A percentile compares a stretch with the other conserved stretches of the same genome.
Conservation (phyloP, 1,140 invertebrate genomes). For the Aphidius gifuensis region DNA sequence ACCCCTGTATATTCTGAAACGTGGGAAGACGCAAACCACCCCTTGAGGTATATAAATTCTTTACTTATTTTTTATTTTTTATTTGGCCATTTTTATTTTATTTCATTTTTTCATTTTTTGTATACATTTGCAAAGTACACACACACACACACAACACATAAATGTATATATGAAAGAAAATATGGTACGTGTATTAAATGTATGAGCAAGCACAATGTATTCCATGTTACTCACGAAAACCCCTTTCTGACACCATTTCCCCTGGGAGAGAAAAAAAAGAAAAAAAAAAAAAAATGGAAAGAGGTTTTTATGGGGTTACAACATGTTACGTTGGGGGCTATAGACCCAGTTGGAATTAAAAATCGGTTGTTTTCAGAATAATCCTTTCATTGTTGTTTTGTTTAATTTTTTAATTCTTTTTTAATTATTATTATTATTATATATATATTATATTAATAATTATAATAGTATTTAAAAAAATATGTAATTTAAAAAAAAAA, state of each 20-base stretch:
- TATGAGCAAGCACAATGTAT: constrained; percentile 11
- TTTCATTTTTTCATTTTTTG: neutral
- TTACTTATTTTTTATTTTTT: constrained; percentile 1
- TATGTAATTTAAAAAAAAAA: no score
- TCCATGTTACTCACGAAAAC: neutral
- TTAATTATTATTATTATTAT: no score
- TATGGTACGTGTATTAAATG: constrained; percentile 3
- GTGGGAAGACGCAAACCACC: constrained; percentile 18
- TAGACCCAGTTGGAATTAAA: no score
- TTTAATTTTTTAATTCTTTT: no score
- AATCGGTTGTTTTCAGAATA: no score
- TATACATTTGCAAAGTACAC: no score
- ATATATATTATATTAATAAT: no score
- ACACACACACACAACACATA: no score
- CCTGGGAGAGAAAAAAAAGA: constrained; percentile 19
- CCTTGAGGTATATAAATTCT: constrained; percentile 33
- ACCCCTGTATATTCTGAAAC: constrained; percentile 1
- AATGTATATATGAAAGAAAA: neutral
- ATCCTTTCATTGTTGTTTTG: no score
- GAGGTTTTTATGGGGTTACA: constrained; percentile 19
- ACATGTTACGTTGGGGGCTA: no score
- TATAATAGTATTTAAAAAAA: no score
- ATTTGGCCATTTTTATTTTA: neutral
- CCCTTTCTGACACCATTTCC: constrained; percentile 14
- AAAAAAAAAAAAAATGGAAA: constrained; percentile 1